phyloP scores from a whole-genome alignment of 2,797 vertebrate genomes.

The Syngnathus acus region DNA sequence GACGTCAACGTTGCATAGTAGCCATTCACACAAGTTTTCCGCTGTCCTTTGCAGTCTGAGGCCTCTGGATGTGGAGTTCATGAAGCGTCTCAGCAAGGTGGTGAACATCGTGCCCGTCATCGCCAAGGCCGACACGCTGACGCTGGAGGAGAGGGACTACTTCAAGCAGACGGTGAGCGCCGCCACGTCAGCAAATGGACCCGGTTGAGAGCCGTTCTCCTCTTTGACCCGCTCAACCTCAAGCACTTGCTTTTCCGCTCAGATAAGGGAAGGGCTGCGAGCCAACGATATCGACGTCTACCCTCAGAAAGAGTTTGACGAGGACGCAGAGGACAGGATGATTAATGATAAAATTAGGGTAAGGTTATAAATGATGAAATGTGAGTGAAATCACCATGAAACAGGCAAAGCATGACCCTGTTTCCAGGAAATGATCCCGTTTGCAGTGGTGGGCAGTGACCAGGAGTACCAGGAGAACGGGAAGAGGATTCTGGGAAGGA shows the following conservation, averaged over 20 bases:
- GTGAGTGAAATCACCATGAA: neutral
- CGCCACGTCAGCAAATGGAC: neutral
- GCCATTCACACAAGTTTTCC: neutral
- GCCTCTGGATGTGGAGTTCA: conserved; percentile 93
- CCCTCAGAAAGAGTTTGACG: conserved; percentile 96
- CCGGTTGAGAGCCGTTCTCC: neutral
- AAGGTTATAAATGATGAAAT: neutral
- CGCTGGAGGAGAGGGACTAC: conserved; percentile 89
- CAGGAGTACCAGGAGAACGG: conserved; percentile 97
- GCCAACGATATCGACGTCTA: conserved; percentile 93
- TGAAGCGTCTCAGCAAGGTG: conserved; percentile 94
- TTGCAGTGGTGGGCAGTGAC: conserved; percentile 96
- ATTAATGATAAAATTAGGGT: conserved; percentile 97
- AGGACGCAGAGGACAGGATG: conserved; percentile 86
- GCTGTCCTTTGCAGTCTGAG: conserved; percentile 70
- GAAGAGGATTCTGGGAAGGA: conserved; percentile 89
- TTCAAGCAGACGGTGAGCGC: conserved; percentile 86
- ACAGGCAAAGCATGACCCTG: neutral
- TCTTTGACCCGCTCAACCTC: neutral
- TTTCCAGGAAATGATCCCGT: conserved; percentile 92
- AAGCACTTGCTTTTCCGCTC: neutral
- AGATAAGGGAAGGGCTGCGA: conserved; percentile 92
- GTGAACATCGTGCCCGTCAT: conserved; percentile 97
- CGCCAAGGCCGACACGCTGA: conserved; percentile 91
- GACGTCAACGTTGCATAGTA: neutral